Base-by-base conservation (phyloP, 2,888 invertebrate genomes). In the Timandra comae region DNA sequence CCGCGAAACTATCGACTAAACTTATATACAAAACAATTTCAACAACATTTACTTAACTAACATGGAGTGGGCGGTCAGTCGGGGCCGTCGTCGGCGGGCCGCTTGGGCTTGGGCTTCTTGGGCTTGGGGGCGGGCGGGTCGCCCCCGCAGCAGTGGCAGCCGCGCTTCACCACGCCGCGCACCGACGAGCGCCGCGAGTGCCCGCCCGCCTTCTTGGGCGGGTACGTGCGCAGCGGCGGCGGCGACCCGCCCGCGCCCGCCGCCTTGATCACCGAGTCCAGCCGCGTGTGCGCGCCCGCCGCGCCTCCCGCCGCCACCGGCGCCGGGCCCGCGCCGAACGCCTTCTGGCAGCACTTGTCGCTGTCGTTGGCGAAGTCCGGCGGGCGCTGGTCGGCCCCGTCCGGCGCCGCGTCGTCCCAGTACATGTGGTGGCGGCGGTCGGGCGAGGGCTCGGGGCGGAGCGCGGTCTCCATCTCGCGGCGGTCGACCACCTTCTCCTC, bases 101-200 rank as follows among this genome's bases (percentile, higher is more conserved):
- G 79, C 26, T 65, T 63, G 34, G 64, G 73, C 4, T 80, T 56
- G 0, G 80, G 59, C 32, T 75, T 72, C 49, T 88, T 87, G 30
- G 88, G 80, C 25, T 86, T 72, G 0, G 81, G 78, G 5, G 88
- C 81, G 2, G 87, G 84, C 1, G 88, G 86, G 0, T 85, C 79
- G 4, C 89, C 89, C 56, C 78, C 87, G 63, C 90, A 90, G 62
- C 90, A 90, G 20, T 87, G 87, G 54, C 90, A 90, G 30, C 88
- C 88, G 24, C 89, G 84, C 48, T 89, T 89, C 1, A 89, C 89
- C 6, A 88, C 88, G 4, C 89, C 89, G 0, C 90, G 70, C 0
- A 77, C 77, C 12, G 57, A 88, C 28, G 68, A 88, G 49, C 61
- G 84, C 1, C 78, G 64, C 19, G 72, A 42, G 12, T 37, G 38